Conservation (phyloP, 2,888 invertebrate species). For the Coleophora flavipennella region DNA sequence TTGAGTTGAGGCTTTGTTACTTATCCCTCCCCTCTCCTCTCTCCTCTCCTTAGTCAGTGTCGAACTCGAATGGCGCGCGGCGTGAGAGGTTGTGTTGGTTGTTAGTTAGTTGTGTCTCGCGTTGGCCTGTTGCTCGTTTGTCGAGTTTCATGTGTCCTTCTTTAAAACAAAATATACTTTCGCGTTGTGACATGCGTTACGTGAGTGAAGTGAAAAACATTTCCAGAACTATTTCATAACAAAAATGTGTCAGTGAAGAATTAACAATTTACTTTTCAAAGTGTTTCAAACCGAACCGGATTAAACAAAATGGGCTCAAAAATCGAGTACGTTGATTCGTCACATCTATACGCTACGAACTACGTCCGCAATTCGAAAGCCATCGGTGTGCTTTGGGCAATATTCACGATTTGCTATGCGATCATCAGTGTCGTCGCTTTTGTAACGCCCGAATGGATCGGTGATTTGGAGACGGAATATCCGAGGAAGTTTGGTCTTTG, state of each 20-base stretch:
- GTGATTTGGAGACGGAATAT: constrained; percentile 86
- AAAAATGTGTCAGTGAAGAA: constrained; percentile 6
- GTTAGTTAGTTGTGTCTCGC: constrained; percentile 20
- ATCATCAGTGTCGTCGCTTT: constrained; percentile 96
- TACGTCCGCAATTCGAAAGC: constrained; percentile 94
- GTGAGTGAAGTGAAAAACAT: background rate
- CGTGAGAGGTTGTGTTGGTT: constrained; percentile 45
- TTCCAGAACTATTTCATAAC: background rate
- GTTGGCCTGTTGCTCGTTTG: constrained; percentile 33
- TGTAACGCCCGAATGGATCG: constrained; percentile 95
- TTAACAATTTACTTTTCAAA: constrained; percentile 1
- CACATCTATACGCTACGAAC: constrained; percentile 91
- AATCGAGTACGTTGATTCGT: constrained; percentile 93
- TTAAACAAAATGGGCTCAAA: constrained; percentile 84
- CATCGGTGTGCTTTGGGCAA: constrained; percentile 97
- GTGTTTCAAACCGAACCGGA: constrained; percentile 28
- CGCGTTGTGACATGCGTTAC: constrained; percentile 23
- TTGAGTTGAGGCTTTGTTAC: constrained; percentile 45
- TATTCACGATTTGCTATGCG: constrained; percentile 97
- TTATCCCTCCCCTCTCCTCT: too few species aligned
- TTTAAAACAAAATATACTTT: constrained; percentile 21
- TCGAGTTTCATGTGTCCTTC: constrained; percentile 57
- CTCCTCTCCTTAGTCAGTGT: constrained; percentile 44
- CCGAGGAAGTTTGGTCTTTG: constrained; percentile 95
- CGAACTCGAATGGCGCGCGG: constrained; percentile 58